Evolutionary conservation across 2,888 invertebrate species (phyloP).

Genomic region (Altica lythri): DNA sequence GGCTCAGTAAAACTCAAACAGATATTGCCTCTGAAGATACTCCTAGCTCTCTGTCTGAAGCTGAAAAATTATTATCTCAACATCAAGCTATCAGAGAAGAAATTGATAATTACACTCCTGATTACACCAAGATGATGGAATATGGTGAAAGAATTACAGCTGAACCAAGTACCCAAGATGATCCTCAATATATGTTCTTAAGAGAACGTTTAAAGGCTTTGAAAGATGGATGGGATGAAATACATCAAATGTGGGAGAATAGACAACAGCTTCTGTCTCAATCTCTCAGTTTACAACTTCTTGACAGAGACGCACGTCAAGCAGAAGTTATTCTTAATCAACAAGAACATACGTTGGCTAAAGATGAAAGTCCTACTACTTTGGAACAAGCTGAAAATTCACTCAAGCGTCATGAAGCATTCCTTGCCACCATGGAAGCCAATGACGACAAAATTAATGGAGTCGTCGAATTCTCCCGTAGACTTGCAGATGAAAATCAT

Average conservation of each 20-base stretch:
- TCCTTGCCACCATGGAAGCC: conserved; percentile 99
- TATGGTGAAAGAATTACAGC: conserved; percentile 95
- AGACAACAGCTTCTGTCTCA: conserved; percentile 92
- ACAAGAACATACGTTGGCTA: conserved; percentile 96
- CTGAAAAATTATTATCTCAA: conserved; percentile 94
- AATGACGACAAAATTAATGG: conserved; percentile 99
- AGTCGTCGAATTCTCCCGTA: conserved; percentile 91
- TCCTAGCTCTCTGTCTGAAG: conserved; percentile 90
- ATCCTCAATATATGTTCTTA: conserved; percentile 99
- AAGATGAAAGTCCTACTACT: conserved; percentile 92
- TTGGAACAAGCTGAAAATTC: conserved; percentile 97
- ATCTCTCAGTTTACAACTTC: conserved; percentile 91
- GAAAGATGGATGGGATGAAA: conserved; percentile 98
- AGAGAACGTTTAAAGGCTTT: conserved; percentile 96
- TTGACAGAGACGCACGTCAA: conserved; percentile 96
- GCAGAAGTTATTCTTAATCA: conserved; percentile 96
- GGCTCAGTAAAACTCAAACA: conserved; percentile 96
- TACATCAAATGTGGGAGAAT: conserved; percentile 99
- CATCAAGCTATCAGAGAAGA: conserved; percentile 99
- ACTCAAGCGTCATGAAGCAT: conserved; percentile 97
- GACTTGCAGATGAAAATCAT: conserved; percentile 89
- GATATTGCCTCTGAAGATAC: conserved; percentile 97
- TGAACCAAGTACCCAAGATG: conserved; percentile 85
- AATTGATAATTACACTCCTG: conserved; percentile 98
- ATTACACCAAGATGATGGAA: conserved; percentile 97